phyloP scores from a whole-genome alignment of 1,140 invertebrate species.

The Megathymus violae region DNA sequence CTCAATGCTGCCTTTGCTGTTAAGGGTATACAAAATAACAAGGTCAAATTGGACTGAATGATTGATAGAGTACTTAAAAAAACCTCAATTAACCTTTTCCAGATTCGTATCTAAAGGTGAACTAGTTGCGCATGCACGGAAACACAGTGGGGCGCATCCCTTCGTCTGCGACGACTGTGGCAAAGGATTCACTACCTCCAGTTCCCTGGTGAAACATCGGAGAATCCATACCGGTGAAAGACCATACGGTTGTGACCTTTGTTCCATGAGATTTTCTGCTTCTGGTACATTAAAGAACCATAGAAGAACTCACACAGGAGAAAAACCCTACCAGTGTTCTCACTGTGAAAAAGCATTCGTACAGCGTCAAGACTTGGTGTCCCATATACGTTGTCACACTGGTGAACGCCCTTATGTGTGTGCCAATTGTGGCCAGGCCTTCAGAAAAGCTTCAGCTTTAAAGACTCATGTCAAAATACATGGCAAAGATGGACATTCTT shows the following conservation, averaged over 20 bases:
- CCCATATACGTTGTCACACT: conserved; percentile 91
- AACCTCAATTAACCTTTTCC: conserved; percentile 36
- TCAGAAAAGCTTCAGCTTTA: conserved; percentile 87
- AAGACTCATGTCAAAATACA: conserved; percentile 88
- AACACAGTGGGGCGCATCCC: conserved; percentile 87
- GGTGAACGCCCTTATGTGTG: conserved; percentile 94
- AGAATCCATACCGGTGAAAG: conserved; percentile 90
- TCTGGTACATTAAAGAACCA: conserved; percentile 87
- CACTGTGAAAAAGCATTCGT: conserved; percentile 82
- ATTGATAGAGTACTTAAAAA: too few species aligned
- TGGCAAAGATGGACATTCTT: conserved; percentile 37
- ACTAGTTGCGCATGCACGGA: conserved; percentile 85
- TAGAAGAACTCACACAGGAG: conserved; percentile 88
- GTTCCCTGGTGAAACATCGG: conserved; percentile 88
- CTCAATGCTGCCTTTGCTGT: too few species aligned
- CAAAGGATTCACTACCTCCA: conserved; percentile 90
- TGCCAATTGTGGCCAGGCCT: conserved; percentile 91
- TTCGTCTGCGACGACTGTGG: conserved; percentile 90
- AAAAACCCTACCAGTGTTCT: conserved; percentile 85
- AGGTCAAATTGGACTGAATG: too few species aligned
- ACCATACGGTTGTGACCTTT: conserved; percentile 94
- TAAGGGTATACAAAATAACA: too few species aligned
- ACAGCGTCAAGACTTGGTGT: conserved; percentile 84
- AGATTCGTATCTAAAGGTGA: conserved; percentile 84
- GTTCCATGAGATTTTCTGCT: conserved; percentile 90